Conservation (phyloP, 2,888 invertebrate species). For the Drosophila cognata region DNA sequence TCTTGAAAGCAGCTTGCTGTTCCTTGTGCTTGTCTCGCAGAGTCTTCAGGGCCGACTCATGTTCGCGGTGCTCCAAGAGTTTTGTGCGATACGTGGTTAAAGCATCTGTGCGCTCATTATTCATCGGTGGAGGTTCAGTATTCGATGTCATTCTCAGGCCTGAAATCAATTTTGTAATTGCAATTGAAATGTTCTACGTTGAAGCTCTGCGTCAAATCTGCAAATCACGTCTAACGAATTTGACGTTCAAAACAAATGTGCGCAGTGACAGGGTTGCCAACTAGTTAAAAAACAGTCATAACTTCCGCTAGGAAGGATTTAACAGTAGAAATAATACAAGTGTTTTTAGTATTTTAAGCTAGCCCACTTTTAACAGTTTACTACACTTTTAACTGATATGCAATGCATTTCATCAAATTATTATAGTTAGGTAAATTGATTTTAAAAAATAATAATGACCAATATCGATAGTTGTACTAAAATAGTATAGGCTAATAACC, state of each 20-base stretch:
- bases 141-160: constrained; percentile 26
- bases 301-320: neutral
- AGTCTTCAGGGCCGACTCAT: constrained; percentile 96
- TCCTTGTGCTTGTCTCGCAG: constrained; percentile 97
- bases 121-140: neutral
- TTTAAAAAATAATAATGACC: neutral
- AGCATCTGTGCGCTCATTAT: constrained; percentile 88
- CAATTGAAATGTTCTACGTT: constrained; percentile 5
- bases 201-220: constrained; percentile 32
- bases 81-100: constrained; percentile 96
- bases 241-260: constrained; percentile 23
- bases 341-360: neutral
- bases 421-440: neutral
- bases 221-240: constrained; percentile 49
- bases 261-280: constrained; percentile 22
- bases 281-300: neutral
- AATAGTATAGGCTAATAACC: neutral
- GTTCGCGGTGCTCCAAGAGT: constrained; percentile 96
- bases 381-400: neutral
- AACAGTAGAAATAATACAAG: neutral
- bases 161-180: constrained; percentile 28
- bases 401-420: neutral
- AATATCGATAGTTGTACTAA: neutral
- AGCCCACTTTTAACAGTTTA: neutral
- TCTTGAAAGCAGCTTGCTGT: constrained; percentile 97